A percentile compares a stretch with the other conserved stretches of the same genome.
Conservation (phyloP, 2,113 vertebrate genomes). For the Hydropotes inermis region DNA sequence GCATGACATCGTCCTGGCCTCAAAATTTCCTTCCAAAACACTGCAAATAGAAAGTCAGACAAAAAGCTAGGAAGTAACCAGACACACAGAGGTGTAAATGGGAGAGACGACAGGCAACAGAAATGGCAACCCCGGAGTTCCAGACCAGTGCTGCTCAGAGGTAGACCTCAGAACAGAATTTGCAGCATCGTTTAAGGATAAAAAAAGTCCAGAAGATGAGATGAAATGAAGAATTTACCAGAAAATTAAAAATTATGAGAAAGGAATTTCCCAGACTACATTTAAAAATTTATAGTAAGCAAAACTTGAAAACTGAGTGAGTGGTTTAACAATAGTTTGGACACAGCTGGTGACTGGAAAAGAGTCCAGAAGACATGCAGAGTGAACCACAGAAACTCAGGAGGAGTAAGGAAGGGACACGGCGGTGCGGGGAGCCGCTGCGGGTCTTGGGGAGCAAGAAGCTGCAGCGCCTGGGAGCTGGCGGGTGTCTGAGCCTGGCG, state of each 20-base stretch:
- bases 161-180: accelerated
- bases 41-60: neutral
- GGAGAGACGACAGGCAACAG: accelerated
- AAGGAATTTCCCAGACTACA: neutral
- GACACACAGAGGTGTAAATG: accelerated
- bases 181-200: no score
- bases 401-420: neutral
- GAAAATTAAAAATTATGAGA: neutral
- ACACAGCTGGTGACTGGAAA: neutral
- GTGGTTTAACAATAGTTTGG: neutral
- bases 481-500: neutral
- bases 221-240: no score
- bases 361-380: neutral
- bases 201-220: neutral
- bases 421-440: no score
- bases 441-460: neutral
- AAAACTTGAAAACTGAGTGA: neutral
- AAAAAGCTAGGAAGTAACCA: neutral
- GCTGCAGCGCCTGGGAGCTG: neutral
- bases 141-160: no score
- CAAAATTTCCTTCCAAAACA: neutral
- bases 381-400: neutral
- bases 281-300: neutral
- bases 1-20: accelerated
- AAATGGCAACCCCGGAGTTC: accelerated